Conservation (phyloP, 1,140 invertebrate genomes). For the Vollenhovia emeryi region DNA sequence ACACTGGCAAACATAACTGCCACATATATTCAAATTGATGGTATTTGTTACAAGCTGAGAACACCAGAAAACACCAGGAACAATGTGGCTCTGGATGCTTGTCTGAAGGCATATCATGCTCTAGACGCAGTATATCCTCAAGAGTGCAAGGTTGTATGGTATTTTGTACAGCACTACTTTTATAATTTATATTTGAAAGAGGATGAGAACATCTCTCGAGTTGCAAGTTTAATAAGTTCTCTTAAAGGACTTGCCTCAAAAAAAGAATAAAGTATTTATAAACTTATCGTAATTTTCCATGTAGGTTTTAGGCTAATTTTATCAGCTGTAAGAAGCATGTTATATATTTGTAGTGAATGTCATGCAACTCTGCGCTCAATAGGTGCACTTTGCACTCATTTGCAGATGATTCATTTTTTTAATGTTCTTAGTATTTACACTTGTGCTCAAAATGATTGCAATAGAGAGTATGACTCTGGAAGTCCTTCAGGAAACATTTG, state of each 20-base stretch:
- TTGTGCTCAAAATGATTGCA: background rate
- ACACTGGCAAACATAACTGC: no score
- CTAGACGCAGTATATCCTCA: background rate
- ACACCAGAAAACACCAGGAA: no score
- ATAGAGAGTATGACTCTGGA: background rate
- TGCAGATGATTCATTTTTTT: background rate
- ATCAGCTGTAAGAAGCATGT: background rate
- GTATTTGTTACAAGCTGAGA: background rate
- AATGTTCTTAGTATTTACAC: background rate
- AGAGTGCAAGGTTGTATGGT: background rate
- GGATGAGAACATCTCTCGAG: constrained; percentile 4
- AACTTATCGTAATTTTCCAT: no score
- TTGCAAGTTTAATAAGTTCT: constrained; percentile 3
- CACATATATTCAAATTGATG: no score
- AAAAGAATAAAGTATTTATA: background rate
- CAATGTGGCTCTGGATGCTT: background rate
- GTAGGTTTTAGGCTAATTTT: background rate
- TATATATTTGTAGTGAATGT: constrained; percentile 12
- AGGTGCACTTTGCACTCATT: background rate
- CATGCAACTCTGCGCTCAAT: background rate
- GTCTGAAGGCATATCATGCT: background rate
- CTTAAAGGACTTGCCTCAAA: background rate
- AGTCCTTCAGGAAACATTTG: background rate
- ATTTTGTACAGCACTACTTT: background rate
- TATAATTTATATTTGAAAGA: constrained; percentile 15